phyloP scores from a whole-genome alignment of 2,888 invertebrate genomes.

The Synanthedon vespiformis region DNA sequence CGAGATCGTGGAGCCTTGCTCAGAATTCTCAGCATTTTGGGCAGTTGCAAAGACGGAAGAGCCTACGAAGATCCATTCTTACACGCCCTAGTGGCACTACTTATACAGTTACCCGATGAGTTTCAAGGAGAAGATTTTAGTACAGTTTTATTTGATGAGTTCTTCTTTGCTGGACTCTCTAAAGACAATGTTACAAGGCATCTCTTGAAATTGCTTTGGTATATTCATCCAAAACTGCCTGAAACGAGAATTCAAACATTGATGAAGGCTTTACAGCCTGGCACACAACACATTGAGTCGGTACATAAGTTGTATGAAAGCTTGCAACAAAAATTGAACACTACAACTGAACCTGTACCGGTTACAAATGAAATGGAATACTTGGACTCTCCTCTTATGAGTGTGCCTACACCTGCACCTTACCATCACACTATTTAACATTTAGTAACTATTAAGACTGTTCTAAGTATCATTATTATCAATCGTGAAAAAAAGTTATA shows the following conservation, averaged over 20 bases:
- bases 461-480: too few relatives aligned
- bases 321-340: constrained; percentile 82
- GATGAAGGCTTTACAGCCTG: constrained; percentile 83
- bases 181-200: constrained; percentile 94
- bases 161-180: constrained; percentile 89
- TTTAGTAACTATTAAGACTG: too few relatives aligned
- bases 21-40: constrained; percentile 89
- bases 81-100: constrained; percentile 87
- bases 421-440: constrained; percentile 46
- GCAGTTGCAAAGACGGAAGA: constrained; percentile 90
- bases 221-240: constrained; percentile 88
- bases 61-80: constrained; percentile 96
- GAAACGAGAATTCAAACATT: constrained; percentile 81
- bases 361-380: constrained; percentile 78
- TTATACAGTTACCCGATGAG: constrained; percentile 92
- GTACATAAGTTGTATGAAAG: constrained; percentile 84
- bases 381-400: constrained; percentile 86
- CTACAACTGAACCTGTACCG: constrained; percentile 75
- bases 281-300: constrained; percentile 84
- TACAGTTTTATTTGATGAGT: constrained; percentile 95
- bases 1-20: constrained; percentile 85
- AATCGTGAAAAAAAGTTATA: too few relatives aligned
- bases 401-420: constrained; percentile 85
- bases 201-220: constrained; percentile 90
- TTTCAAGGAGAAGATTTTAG: constrained; percentile 95